Evolutionary conservation across 2,888 invertebrate genomes (phyloP).

Genomic region (Parnassius apollo): DNA sequence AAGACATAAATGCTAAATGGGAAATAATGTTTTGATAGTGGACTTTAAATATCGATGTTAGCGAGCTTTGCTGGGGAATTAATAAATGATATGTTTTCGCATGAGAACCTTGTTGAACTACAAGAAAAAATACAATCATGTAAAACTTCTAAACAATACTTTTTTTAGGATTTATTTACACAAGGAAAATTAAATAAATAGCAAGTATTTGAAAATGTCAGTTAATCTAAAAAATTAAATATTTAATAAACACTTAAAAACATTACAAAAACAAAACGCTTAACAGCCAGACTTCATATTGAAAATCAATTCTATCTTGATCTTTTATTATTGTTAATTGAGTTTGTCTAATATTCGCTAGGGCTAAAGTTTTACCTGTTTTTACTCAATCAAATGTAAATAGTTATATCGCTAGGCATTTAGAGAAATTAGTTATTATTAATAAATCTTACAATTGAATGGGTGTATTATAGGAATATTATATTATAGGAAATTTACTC

Average conservation of each 20-base stretch:
- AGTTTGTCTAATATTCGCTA: constrained; percentile 32
- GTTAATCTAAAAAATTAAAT: not conserved
- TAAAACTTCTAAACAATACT: not conserved
- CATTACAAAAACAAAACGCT: not conserved
- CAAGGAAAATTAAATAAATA: constrained; percentile 1
- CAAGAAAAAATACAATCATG: constrained; percentile 1
- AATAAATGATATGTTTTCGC: constrained; percentile 10
- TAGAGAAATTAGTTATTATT: constrained; percentile 1
- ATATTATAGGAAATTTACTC: constrained; percentile 25
- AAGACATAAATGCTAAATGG: no score
- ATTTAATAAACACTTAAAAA: not conserved
- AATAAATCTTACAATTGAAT: not conserved
- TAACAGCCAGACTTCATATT: constrained; percentile 1
- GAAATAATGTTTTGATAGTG: no score
- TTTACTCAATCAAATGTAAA: constrained; percentile 4
- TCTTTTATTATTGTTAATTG: no score
- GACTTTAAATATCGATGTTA: not conserved
- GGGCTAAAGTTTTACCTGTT: constrained; percentile 28
- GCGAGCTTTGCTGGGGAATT: constrained; percentile 14
- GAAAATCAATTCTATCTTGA: no score
- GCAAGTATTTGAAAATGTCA: not conserved
- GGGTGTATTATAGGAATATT: not conserved
- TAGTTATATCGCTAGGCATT: constrained; percentile 33
- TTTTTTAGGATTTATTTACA: not conserved
- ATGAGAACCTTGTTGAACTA: constrained; percentile 6